Base-by-base conservation (phyloP, 2,113 vertebrate genomes). In the Etia nguti region DNA sequence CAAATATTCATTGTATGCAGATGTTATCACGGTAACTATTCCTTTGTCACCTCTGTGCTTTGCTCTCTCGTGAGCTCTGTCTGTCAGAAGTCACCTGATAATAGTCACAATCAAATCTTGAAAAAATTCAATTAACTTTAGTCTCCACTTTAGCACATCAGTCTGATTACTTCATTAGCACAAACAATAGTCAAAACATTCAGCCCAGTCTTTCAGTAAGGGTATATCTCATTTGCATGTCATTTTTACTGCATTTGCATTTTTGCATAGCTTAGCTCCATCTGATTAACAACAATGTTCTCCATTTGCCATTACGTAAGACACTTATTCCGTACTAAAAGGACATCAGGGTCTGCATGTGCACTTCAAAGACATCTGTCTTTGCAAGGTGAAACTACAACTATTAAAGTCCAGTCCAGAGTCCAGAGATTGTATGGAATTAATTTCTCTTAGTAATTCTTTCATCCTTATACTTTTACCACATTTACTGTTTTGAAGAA, bases 111-210 rank as follows among this genome's bases (percentile, higher is more conserved):
- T 55, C 84, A 85, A 82, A 50, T 80, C 81, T 88, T 52, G 57
- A 46, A 68, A 77, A 81, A 80, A 80, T 80, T 80, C 73, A 88
- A 89, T 88, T 86, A 82, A 65, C 57, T 88, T 18, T 12, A 29
- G 52, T 60, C 5, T 13, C 80, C 50, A 80, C 60, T 57, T 85
- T n/a, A 82, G 46, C 81, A 82, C n/a, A 34, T 90, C 86, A 85
- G 60, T 65, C 70, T 24, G 24, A 8, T 13, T 20, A 80, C 54
- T 70, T 88, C 50, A 57, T 85, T 87, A 54, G n/a, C 8, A 15
- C n/a, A 65, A 90, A 87, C 86, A 86, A 86, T 34, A 52, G 85
- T 60, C 48, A 31, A 29, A 55, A 41, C n/a, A 50, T 85, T 57
- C 48, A 75, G 48, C 4, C 43, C 38, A 24, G 55, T 13, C 65